Evolutionary conservation across 2,113 vertebrate genomes (phyloP).

Genomic region (Carassius auratus): DNA sequence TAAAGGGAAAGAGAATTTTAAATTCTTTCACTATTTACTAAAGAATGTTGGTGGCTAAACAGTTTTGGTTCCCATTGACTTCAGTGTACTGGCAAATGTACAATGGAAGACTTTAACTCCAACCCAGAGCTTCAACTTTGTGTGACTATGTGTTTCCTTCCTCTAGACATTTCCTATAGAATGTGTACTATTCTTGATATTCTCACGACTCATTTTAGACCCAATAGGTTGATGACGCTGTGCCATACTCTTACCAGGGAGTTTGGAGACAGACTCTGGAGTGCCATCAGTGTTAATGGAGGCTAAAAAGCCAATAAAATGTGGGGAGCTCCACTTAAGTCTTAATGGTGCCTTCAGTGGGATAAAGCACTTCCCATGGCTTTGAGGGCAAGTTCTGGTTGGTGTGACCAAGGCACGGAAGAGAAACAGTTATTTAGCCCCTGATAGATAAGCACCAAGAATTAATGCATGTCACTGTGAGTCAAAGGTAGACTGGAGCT

Average conservation of each 20-base stretch:
- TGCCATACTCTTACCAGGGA: constrained; percentile 74
- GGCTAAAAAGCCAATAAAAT: constrained; percentile 82
- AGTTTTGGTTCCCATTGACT: neutral
- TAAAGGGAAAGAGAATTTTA: neutral
- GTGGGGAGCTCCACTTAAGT: constrained; percentile 74
- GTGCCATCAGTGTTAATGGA: constrained; percentile 84
- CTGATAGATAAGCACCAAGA: constrained; percentile 55
- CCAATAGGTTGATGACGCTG: constrained; percentile 61
- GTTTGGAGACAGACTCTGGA: constrained; percentile 80
- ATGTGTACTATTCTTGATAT: constrained; percentile 19
- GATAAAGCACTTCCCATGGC: constrained; percentile 69
- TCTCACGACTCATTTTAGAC: constrained; percentile 51
- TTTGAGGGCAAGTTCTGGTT: constrained; percentile 77
- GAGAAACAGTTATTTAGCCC: constrained; percentile 60
- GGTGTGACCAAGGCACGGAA: constrained; percentile 69
- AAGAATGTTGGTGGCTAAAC: neutral
- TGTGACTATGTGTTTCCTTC: neutral
- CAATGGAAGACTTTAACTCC: neutral
- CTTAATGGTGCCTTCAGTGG: constrained; percentile 80
- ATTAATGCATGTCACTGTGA: constrained; percentile 17
- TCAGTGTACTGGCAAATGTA: too few species aligned
- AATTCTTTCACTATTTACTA: too few species aligned
- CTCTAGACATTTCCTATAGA: constrained; percentile 26
- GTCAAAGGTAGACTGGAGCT: neutral
- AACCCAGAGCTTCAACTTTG: neutral